These are phyloP conservation scores for Globodera ellingtonae DNA, from an alignment of 1,140 invertebrate genomes.

Conservation along the genomic window DNA sequence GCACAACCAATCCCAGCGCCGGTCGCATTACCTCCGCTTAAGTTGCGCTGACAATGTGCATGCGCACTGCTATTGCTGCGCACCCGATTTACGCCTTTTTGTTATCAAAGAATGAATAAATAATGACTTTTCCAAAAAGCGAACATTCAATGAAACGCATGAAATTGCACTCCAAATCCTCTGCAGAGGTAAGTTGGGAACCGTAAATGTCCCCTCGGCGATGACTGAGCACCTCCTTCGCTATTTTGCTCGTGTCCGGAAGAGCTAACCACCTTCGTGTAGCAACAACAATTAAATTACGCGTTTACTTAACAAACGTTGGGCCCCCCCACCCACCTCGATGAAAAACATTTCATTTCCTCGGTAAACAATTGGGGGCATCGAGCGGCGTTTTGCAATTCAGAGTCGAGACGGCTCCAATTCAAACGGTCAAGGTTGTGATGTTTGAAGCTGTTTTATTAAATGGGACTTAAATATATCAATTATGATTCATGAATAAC, in stretches of 20 bases:
- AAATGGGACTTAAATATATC: not conserved
- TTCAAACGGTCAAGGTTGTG: constrained; percentile 61
- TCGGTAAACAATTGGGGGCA: constrained; percentile 44
- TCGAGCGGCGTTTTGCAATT: constrained; percentile 37
- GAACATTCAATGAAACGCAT: constrained; percentile 47
- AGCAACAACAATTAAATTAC: too few relatives aligned
- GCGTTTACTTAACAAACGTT: too few relatives aligned
- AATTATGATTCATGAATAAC: constrained; percentile 4
- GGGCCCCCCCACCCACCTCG: constrained; percentile 35
- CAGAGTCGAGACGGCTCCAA: constrained; percentile 51
- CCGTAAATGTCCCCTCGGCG: constrained; percentile 38
- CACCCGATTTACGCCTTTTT: constrained; percentile 19
- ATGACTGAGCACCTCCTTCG: constrained; percentile 36
- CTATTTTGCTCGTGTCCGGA: constrained; percentile 41
- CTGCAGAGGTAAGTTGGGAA: constrained; percentile 21
- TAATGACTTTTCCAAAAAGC: not conserved
- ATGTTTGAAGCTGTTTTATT: constrained; percentile 49
- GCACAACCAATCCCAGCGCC: not conserved
- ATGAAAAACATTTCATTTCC: constrained; percentile 59
- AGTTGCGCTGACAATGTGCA: constrained; percentile 13
- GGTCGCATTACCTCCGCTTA: constrained; percentile 13
- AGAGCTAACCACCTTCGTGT: constrained; percentile 42
- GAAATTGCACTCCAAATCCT: constrained; percentile 44
- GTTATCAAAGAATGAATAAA: not conserved
- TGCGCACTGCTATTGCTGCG: constrained; percentile 26